Evolutionary conservation across 2,113 vertebrate species (phyloP).

Genomic region (Rynchops niger): DNA sequence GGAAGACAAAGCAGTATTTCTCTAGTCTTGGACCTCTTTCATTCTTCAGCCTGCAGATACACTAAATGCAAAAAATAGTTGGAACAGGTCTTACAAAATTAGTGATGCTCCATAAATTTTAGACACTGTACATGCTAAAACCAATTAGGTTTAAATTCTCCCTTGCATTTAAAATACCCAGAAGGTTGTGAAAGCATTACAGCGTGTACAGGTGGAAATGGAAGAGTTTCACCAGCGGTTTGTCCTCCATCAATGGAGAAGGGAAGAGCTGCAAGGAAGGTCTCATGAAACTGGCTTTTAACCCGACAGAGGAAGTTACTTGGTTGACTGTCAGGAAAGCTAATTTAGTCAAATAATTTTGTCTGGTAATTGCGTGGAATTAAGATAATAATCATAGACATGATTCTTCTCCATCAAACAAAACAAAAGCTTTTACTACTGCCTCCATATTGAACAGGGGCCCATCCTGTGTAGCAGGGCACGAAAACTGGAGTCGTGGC

Average conservation of each 20-base stretch:
- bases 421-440: background rate
- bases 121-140: background rate
- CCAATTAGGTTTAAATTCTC: background rate
- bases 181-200: background rate
- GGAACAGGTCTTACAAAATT: background rate
- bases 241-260: background rate
- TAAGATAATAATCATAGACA: background rate
- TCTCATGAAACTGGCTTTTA: background rate
- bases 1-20: background rate
- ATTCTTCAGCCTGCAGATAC: background rate
- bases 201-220: background rate
- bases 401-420: background rate
- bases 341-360: background rate
- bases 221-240: no score
- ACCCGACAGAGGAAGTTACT: background rate
- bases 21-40: background rate
- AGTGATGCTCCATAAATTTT: background rate
- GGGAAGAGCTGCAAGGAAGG: background rate
- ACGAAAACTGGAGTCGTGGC: background rate
- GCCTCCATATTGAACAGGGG: accelerated
- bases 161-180: background rate
- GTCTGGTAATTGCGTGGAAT: background rate
- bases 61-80: background rate
- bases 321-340: background rate
- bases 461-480: background rate